Base-by-base conservation (phyloP, 2,888 invertebrate genomes). In the Drosophila anomelani region DNA sequence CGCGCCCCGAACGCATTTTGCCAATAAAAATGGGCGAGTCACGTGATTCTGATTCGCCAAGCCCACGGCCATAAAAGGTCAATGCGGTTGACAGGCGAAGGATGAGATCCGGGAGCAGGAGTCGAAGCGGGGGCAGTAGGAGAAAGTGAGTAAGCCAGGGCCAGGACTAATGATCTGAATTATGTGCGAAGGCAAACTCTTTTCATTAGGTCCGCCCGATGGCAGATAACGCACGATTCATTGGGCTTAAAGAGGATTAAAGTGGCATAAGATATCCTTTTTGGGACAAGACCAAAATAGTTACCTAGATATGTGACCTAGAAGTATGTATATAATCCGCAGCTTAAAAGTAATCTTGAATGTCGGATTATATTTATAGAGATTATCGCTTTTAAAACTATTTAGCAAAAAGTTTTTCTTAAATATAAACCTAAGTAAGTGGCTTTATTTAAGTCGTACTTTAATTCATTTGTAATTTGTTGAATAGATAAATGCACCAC, bases 21-120 rank as follows among this genome's bases (percentile, higher is more conserved):
- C 79, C 75, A 76, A 59, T 57, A 69, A 82, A 83, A 83, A 71
- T 83, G 85, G 85, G 84, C 83, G 77, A 80, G 84, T 85, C 84
- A 84, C 85, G 83, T 84, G 84, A 80, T 84, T 85, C 76, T 78
- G 76, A 61, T 73, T 73, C 66, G 71, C 73, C 73, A 73, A 72
- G 73, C 73, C 71, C 73, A 67, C 58, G 59, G 38, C 56, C 81
- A 80, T 80, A 83, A 84, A 85, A 83, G 78, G 80, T 81, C 80
- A 80, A 77, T 81, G 77, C 66, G 74, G 47, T 60, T 57, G 49
- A 38, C 49, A 34, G 49, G 49, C 17, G 49, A 17, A 38, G 26
- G 46, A 47, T 39, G 51, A 34, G 55, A 39, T 60, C 58, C 46
- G 49, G 26, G 8, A 6, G 13, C 12, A 38, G 34, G 26, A n/a